Evolutionary conservation across 2,113 vertebrate species (phyloP), one percentile per base, ranked within the genome.

Genomic region (Euleptes europaea): DNA sequence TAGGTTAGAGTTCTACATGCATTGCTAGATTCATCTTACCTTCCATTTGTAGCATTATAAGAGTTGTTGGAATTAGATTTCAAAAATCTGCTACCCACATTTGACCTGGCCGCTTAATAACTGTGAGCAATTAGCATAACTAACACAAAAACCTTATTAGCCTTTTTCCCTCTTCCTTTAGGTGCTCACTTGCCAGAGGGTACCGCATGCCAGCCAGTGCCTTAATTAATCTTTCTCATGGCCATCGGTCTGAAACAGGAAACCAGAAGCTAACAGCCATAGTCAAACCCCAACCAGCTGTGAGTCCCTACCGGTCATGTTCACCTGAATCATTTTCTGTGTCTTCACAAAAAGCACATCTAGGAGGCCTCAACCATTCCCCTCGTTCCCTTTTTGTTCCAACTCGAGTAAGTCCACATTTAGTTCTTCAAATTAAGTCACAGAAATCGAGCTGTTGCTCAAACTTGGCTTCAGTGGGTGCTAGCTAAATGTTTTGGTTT

Each of bases 151-250:
- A 0, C 70, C 72, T 19, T 71, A 90, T 51, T n/a, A 89, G 17
- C 6, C 33, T 85, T 84, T 86, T 31, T 13, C n/a, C n/a, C 65
- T 91, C 87, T 88, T 54, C 51, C 79, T 89, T 86, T 89, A 99
- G 98, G 92, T 98, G 97, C 80, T 93, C 97, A 0, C 95, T 97
- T 54, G 95, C 96, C 67, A 96, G 96, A 81, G 97, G 97, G 71
- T 99, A 99, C 95, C 97, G 99, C 88, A 94, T 99, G 84, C 98
- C 98, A 38, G 97, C 98, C 91, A 98, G 97, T 95, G 98, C 99
- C 94, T 98, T 99, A 95, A 98, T 99, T 83, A 99, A 98, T 89
- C 94, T 99, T 85, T 98, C 98, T 92, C 97, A 99, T 38, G 98
- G 99, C 47, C 93, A 83, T 89, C 97, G 98, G 40, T 95, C 95